These are phyloP conservation scores for Gasterosteus nipponicus DNA, from an alignment of 2,113 vertebrate species.

Conservation along the genomic window DNA sequence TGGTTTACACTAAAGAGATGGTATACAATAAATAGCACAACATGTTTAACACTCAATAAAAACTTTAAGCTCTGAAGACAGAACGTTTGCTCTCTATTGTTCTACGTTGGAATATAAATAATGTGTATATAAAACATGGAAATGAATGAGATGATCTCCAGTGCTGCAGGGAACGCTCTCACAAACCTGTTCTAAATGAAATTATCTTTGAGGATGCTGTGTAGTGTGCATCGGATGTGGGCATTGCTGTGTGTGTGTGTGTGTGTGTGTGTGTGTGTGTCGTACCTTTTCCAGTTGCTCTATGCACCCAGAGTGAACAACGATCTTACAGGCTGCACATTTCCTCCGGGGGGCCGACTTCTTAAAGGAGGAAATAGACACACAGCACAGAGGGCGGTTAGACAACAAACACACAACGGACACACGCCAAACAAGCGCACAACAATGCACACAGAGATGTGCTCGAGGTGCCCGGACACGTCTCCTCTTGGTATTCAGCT, in stretches of 20 bases:
- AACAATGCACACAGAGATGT: background rate
- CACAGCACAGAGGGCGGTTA: slow-evolving; percentile 43
- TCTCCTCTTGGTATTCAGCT: background rate
- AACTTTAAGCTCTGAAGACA: background rate
- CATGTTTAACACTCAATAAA: background rate
- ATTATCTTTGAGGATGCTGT: background rate
- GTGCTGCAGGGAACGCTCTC: background rate
- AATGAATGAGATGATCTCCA: background rate
- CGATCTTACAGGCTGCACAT: slow-evolving; percentile 96
- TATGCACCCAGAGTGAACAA: slow-evolving; percentile 93
- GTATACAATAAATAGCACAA: background rate
- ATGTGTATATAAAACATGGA: background rate
- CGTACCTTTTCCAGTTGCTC: slow-evolving; percentile 95
- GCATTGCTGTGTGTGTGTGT: slow-evolving; percentile 29
- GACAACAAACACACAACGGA: slow-evolving; percentile 18
- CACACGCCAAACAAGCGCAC: slow-evolving; percentile 5
- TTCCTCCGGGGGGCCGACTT: slow-evolving; percentile 96
- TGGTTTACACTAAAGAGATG: background rate
- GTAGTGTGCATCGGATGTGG: slow-evolving; percentile 5
- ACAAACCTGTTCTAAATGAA: slow-evolving; percentile 4
- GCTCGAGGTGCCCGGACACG: background rate
- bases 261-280: slow-evolving; percentile 11
- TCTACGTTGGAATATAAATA: background rate
- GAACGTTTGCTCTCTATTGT: background rate
- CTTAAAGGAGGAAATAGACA: slow-evolving; percentile 80